Conservation (phyloP, 2,113 vertebrate genomes). For the Grammatotria lemairii region DNA sequence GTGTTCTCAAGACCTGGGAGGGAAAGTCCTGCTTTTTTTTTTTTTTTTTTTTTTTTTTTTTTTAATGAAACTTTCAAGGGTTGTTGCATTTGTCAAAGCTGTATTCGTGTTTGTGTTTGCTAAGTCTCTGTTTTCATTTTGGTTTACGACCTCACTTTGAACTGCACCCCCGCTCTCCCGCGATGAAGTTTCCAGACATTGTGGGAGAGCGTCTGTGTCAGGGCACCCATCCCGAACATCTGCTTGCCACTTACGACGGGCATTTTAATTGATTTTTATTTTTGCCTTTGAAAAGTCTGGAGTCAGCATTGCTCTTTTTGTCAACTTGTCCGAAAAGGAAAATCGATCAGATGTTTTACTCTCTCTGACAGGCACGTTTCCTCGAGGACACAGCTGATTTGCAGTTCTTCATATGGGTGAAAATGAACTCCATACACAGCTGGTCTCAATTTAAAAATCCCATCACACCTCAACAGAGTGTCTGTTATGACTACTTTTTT, state of each 20-base stretch:
- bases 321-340: not conserved
- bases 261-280: not conserved
- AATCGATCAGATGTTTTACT: not conserved
- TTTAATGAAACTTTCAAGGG: slow-evolving; percentile 48
- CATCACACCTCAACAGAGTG: not conserved
- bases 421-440: not conserved
- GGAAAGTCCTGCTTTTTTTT: slow-evolving; percentile 7
- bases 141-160: slow-evolving; percentile 64
- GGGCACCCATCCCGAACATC: not conserved
- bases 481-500: not conserved
- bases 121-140: slow-evolving; percentile 61
- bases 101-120: slow-evolving; percentile 60
- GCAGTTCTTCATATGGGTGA: not conserved
- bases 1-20: not conserved
- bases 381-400: not conserved
- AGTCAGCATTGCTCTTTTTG: not conserved
- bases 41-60: not conserved
- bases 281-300: not conserved
- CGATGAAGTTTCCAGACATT: slow-evolving; percentile 56
- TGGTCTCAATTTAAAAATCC: not conserved
- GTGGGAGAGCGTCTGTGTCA: slow-evolving; percentile 3
- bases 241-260: not conserved
- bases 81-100: slow-evolving; percentile 51
- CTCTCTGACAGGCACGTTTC: slow-evolving; percentile 3
- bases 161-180: slow-evolving; percentile 33